These are phyloP conservation scores for Dromius quadrimaculatus DNA, from an alignment of 2,888 invertebrate species.

Conservation along the genomic window DNA sequence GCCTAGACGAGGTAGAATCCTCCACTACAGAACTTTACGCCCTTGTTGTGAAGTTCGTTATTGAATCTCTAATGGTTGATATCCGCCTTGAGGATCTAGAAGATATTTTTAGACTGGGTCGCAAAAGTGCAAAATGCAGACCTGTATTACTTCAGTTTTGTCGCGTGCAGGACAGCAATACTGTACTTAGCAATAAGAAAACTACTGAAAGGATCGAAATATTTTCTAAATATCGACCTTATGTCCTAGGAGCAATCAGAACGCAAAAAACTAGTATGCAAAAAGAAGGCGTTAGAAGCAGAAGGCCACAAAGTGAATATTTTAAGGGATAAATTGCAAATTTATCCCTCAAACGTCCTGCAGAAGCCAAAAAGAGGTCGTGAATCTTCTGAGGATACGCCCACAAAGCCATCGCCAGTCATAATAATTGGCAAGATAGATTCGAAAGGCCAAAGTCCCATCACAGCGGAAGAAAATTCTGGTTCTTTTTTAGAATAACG, in stretches of 20 bases:
- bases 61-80: not conserved
- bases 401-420: not conserved
- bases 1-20: not conserved
- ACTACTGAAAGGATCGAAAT: not conserved
- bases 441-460: not conserved
- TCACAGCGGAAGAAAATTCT: not conserved
- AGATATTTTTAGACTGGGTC: not conserved
- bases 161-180: not conserved
- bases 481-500: not conserved
- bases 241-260: not conserved
- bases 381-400: not conserved
- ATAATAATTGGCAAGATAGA: not conserved
- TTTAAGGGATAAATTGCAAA: not conserved
- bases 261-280: not conserved
- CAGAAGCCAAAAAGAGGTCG: not conserved
- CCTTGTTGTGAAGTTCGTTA: not conserved
- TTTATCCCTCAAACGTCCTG: not conserved
- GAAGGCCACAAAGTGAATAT: not conserved
- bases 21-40: not conserved
- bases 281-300: not conserved
- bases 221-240: not conserved
- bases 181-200: not conserved
- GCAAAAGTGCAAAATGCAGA: not conserved
- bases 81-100: not conserved
- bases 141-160: not conserved